Evolutionary conservation across 1,140 invertebrate genomes (phyloP).

Genomic region (Macrotrachela quadricornifera): DNA sequence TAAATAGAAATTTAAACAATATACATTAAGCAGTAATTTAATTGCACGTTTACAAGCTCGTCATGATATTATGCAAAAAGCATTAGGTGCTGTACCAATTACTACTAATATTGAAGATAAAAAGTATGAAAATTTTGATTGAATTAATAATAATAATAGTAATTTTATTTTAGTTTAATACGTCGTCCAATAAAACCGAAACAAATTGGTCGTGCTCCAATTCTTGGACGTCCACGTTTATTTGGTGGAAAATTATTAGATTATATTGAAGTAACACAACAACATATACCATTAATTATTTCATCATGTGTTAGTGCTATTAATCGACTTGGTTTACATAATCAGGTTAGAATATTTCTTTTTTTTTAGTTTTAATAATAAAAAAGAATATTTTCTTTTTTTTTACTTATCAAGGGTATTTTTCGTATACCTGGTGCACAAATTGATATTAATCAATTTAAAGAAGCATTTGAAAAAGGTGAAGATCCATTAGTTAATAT

Average conservation of each 20-base stretch:
- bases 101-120: too few species aligned
- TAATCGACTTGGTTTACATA: slow-evolving; percentile 58
- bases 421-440: slow-evolving; percentile 83
- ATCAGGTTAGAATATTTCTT: slow-evolving; percentile 16
- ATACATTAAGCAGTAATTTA: slow-evolving; percentile 63
- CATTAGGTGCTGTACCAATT: slow-evolving; percentile 24
- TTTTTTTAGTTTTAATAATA: too few species aligned
- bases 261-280: slow-evolving; percentile 53
- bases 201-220: slow-evolving; percentile 36
- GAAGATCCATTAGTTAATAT: slow-evolving; percentile 70
- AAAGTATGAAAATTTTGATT: too few species aligned
- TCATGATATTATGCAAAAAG: slow-evolving; percentile 54
- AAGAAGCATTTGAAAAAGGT: slow-evolving; percentile 69
- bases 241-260: slow-evolving; percentile 82
- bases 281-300: slow-evolving; percentile 68
- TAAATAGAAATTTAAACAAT: slow-evolving; percentile 67
- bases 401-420: slow-evolving; percentile 39
- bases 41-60: slow-evolving; percentile 70
- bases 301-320: slow-evolving; percentile 76
- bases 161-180: too few species aligned
- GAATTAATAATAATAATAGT: too few species aligned
- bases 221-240: slow-evolving; percentile 57
- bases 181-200: slow-evolving; percentile 18
- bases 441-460: slow-evolving; percentile 80
- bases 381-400: too few species aligned